Percentiles rank a stretch among this genome's conserved stretches.
phyloP scores from a whole-genome alignment of 2,113 vertebrate species.

The Corythaixoides concolor region DNA sequence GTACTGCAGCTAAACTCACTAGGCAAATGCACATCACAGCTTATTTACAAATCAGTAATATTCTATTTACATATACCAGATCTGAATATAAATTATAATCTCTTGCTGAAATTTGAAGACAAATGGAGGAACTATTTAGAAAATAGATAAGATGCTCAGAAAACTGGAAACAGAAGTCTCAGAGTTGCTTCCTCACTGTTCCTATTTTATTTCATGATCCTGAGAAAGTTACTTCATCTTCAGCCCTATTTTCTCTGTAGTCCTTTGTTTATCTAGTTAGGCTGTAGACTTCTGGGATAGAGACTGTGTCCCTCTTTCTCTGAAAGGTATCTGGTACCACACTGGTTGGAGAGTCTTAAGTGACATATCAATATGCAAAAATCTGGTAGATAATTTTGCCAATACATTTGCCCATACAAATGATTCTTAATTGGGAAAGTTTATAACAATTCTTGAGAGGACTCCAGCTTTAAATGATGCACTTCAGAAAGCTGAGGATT shows the following conservation, averaged over 20 bases:
- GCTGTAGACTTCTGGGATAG: background rate
- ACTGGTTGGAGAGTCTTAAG: background rate
- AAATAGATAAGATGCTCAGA: background rate
- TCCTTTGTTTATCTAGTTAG: background rate
- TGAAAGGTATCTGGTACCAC: background rate
- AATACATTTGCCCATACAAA: background rate
- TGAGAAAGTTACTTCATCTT: background rate
- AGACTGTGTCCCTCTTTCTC: background rate
- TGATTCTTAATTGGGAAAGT: background rate
- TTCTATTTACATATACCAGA: background rate
- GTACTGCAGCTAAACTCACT: background rate
- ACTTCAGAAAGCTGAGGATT: background rate
- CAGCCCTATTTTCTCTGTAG: background rate
- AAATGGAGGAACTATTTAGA: background rate
- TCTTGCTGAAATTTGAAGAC: background rate
- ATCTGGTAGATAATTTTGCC: background rate
- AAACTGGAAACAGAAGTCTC: background rate
- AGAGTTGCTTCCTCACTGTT: background rate
- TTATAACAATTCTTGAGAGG: background rate
- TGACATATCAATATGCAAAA: background rate
- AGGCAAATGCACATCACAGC: background rate
- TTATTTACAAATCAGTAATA: slow-evolving; percentile 24
- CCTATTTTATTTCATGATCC: background rate
- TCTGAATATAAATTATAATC: background rate
- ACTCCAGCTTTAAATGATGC: background rate